These are phyloP conservation scores for Anaspis maculata DNA, from an alignment of 2,888 invertebrate species.

Conservation along the genomic window DNA sequence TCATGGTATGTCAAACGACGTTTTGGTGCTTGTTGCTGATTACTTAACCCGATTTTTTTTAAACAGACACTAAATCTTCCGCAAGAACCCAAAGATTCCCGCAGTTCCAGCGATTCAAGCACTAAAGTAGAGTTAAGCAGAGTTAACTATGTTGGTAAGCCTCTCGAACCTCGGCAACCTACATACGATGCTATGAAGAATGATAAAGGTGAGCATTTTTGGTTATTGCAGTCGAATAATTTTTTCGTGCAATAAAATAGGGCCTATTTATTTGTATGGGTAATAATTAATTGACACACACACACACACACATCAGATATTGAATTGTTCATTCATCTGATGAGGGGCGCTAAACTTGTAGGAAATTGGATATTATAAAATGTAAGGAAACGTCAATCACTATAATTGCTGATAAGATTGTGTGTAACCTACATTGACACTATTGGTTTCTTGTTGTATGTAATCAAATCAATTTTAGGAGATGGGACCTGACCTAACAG, in stretches of 20 bases:
- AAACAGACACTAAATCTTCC: slow-evolving; percentile 78
- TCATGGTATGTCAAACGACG: slow-evolving; percentile 80
- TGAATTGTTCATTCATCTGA: too few species aligned
- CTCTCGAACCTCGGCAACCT: slow-evolving; percentile 34
- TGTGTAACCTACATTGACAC: too few species aligned
- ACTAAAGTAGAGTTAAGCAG: slow-evolving; percentile 46
- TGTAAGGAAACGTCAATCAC: too few species aligned
- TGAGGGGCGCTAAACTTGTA: too few species aligned
- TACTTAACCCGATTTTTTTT: slow-evolving; percentile 1
- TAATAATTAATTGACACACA: background rate
- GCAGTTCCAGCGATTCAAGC: slow-evolving; percentile 61
- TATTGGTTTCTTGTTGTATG: too few species aligned
- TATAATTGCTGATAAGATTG: too few species aligned
- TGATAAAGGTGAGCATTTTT: slow-evolving; percentile 24
- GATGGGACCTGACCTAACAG: too few species aligned
- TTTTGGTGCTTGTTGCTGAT: too few species aligned
- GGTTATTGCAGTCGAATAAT: slow-evolving; percentile 2
- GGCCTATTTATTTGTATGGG: background rate
- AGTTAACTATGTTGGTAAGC: slow-evolving; percentile 51
- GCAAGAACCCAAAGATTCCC: slow-evolving; percentile 68
- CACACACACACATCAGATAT: too few species aligned
- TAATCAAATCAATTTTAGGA: too few species aligned
- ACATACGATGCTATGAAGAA: slow-evolving; percentile 33
- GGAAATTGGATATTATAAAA: too few species aligned
- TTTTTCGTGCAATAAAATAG: background rate